Percentiles rank a stretch among this genome's conserved stretches.
These are phyloP conservation scores for Drosophila subobscura DNA, from an alignment of 1,140 invertebrate genomes.

Conservation along the genomic window DNA sequence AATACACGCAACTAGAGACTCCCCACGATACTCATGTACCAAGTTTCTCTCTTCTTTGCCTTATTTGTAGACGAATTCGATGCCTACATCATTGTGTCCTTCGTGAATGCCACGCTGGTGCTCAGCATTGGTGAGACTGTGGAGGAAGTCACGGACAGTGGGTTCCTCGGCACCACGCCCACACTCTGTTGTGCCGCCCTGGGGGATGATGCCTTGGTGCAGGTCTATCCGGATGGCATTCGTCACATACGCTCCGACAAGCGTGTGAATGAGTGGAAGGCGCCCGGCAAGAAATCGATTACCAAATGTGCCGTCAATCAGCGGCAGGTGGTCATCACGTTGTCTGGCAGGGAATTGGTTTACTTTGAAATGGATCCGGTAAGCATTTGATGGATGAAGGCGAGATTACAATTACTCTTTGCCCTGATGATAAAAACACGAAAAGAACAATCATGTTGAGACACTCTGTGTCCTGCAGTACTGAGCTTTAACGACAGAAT, in stretches of 20 bases:
- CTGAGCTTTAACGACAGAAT: conserved; percentile 56
- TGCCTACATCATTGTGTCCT: conserved; percentile 99
- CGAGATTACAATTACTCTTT: conserved; percentile 1
- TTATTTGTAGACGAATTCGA: conserved; percentile 88
- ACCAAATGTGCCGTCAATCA: conserved; percentile 99
- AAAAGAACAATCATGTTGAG: conserved; percentile 83
- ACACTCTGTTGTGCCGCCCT: conserved; percentile 98
- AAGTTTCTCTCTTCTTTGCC: conserved; percentile 29
- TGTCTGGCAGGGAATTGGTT: conserved; percentile 98
- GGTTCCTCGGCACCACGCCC: conserved; percentile 98
- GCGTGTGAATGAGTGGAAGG: conserved; percentile 99
- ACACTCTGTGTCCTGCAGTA: conserved; percentile 84
- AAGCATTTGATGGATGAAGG: conserved; percentile 84
- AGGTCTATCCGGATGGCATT: conserved; percentile 99
- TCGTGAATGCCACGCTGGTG: conserved; percentile 99
- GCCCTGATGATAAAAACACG: conserved; percentile 83
- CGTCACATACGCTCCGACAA: conserved; percentile 98
- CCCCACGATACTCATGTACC: conserved; percentile 14
- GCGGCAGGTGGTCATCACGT: conserved; percentile 98
- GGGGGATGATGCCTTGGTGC: conserved; percentile 98
- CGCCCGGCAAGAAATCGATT: conserved; percentile 98
- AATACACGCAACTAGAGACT: not conserved
- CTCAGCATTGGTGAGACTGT: conserved; percentile 99
- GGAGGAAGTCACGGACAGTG: conserved; percentile 99
- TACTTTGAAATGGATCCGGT: conserved; percentile 99